These are phyloP conservation scores for Cololabis saira DNA, from an alignment of 2,113 vertebrate genomes.

Conservation along the genomic window DNA sequence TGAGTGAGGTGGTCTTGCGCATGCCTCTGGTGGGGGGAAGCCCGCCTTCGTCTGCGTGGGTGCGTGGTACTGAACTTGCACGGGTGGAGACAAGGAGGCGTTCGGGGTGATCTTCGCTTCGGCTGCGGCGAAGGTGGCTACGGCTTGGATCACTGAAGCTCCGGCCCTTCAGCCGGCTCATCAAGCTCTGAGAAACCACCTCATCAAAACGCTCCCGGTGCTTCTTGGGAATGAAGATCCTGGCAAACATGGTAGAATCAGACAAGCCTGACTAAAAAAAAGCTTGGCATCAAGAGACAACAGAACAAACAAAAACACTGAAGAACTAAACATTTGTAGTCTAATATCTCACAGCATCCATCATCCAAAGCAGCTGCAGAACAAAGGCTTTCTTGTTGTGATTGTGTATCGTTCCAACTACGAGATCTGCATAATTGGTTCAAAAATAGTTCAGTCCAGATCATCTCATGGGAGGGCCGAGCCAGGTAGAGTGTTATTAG, in stretches of 20 bases:
- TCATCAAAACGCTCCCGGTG: slow-evolving; percentile 96
- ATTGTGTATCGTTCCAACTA: slow-evolving; percentile 37
- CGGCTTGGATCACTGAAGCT: slow-evolving; percentile 85
- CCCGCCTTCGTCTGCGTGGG: slow-evolving; percentile 84
- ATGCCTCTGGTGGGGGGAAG: slow-evolving; percentile 80
- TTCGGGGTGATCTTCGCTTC: slow-evolving; percentile 93
- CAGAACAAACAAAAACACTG: not conserved
- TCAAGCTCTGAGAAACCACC: slow-evolving; percentile 94
- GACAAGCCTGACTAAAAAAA: slow-evolving; percentile 23
- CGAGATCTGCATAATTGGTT: slow-evolving; percentile 57
- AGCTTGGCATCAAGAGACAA: slow-evolving; percentile 5
- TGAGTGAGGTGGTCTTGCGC: slow-evolving; percentile 88
- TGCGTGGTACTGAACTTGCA: slow-evolving; percentile 91
- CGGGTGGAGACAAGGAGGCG: slow-evolving; percentile 93
- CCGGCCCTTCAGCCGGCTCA: slow-evolving; percentile 91
- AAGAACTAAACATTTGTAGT: slow-evolving; percentile 1
- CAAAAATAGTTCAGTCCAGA: slow-evolving; percentile 50
- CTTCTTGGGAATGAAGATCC: slow-evolving; percentile 99
- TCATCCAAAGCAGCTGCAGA: slow-evolving; percentile 14
- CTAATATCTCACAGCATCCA: slow-evolving; percentile 20
- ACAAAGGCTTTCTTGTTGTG: slow-evolving; percentile 22
- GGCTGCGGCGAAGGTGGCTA: slow-evolving; percentile 90
- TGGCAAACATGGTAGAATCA: slow-evolving; percentile 71
- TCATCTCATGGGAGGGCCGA: slow-evolving; percentile 40
- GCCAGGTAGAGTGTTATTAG: slow-evolving; percentile 36